Conservation (phyloP, 2,797 vertebrate species). For the Chiloscyllium punctatum region DNA sequence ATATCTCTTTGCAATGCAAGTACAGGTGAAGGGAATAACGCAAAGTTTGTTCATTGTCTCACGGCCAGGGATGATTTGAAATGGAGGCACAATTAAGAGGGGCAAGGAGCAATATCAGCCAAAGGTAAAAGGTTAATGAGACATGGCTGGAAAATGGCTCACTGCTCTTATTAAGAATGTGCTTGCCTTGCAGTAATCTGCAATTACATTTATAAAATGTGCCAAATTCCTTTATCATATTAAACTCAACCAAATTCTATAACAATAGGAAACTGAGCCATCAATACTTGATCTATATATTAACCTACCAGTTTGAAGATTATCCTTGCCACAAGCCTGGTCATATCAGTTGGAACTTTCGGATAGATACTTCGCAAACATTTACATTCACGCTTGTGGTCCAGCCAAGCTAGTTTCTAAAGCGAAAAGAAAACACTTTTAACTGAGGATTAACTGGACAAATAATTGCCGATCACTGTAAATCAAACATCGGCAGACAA, state of each 20-base stretch:
- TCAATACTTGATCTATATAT: not conserved
- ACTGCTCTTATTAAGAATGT: not conserved
- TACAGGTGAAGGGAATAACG: not conserved
- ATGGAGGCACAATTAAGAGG: not conserved
- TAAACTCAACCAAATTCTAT: not conserved
- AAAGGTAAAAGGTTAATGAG: not conserved
- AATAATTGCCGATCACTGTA: not conserved
- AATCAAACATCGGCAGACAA: not conserved
- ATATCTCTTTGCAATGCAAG: not conserved
- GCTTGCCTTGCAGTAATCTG: too few species aligned
- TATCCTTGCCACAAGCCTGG: conserved; percentile 76
- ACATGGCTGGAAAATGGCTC: not conserved
- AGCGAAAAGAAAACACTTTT: conserved; percentile 32
- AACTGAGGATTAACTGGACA: not conserved
- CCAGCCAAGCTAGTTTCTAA: conserved; percentile 79
- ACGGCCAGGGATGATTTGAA: not conserved
- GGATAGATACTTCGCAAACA: conserved; percentile 71
- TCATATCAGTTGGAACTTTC: conserved; percentile 78
- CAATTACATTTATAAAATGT: not conserved
- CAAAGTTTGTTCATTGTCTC: not conserved
- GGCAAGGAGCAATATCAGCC: not conserved
- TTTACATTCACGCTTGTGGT: conserved; percentile 80
- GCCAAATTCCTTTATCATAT: not conserved
- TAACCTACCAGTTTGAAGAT: conserved; percentile 75
- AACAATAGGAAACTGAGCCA: too few species aligned